These are phyloP conservation scores for Orthosia cruda DNA, from an alignment of 2,888 invertebrate species.

Conservation along the genomic window DNA sequence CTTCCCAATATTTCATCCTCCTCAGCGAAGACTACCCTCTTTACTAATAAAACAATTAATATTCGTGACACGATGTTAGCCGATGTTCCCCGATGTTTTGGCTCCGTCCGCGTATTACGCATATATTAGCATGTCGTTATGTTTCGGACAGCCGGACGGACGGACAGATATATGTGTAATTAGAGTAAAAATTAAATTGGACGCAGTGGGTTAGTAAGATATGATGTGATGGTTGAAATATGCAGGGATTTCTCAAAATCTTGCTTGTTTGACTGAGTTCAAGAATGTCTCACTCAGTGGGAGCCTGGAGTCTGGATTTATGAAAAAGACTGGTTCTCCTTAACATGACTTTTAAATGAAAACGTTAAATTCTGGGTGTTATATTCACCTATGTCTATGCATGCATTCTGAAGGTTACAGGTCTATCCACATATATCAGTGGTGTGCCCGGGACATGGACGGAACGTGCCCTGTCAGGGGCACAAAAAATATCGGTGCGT, in stretches of 20 bases:
- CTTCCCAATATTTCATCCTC: slow-evolving; percentile 1
- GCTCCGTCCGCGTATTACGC: slow-evolving; percentile 62
- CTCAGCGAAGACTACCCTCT: slow-evolving; percentile 4
- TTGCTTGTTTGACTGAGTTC: no score
- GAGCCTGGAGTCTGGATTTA: no score
- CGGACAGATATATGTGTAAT: slow-evolving; percentile 81
- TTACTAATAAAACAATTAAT: slow-evolving; percentile 67
- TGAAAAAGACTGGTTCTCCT: no score
- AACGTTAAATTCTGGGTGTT: no score
- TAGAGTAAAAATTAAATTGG: slow-evolving; percentile 83
- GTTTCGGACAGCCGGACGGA: slow-evolving; percentile 44
- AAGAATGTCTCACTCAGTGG: no score
- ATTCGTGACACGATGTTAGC: slow-evolving; percentile 75
- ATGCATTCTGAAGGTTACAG: no score
- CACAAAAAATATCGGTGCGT: no score
- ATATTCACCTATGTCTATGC: no score
- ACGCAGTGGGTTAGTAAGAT: neutral
- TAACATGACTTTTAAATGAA: no score
- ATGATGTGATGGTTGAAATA: neutral
- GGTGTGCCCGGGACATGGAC: no score
- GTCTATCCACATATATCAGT: no score
- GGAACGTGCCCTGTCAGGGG: no score
- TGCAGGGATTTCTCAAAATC: neutral
- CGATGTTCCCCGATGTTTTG: slow-evolving; percentile 73
- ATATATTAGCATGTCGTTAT: slow-evolving; percentile 70